Evolutionary conservation across 2,113 vertebrate genomes (phyloP).

Genomic region (Camarhynchus parvulus): DNA sequence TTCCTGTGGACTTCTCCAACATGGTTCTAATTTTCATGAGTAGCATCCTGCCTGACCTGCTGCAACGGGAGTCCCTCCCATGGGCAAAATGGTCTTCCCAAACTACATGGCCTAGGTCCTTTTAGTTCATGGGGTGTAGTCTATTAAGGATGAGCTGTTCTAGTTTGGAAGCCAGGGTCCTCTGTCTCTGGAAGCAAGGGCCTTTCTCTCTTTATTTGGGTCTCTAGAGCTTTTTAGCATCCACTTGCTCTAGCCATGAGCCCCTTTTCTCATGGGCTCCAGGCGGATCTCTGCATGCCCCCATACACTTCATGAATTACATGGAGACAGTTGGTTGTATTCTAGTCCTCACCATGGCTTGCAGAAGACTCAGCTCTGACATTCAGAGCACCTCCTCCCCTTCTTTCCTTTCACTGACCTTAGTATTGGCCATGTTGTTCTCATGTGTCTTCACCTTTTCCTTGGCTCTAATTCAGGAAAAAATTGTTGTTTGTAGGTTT

Average conservation of each 20-base stretch:
- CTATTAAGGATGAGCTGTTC: neutral
- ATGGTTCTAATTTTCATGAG: neutral
- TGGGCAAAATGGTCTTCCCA: neutral
- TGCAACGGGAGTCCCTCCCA: neutral
- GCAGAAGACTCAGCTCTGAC: neutral
- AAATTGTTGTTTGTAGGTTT: neutral
- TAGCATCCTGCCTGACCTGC: neutral
- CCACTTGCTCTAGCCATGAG: fast-evolving
- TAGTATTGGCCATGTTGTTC: neutral
- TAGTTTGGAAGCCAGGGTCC: neutral
- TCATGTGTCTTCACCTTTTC: neutral
- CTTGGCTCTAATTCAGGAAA: neutral
- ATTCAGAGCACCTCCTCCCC: too few relatives aligned
- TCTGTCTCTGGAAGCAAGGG: neutral
- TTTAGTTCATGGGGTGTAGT: neutral
- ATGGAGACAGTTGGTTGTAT: neutral
- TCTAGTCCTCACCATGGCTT: neutral
- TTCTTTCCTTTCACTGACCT: neutral
- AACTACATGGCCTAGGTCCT: neutral
- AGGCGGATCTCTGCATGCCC: neutral
- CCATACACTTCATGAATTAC: neutral
- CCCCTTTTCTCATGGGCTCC: neutral
- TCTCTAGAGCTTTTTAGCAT: neutral
- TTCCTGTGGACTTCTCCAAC: neutral
- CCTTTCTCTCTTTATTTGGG: neutral